Percentiles rank a stretch among this genome's conserved stretches.
phyloP scores from a whole-genome alignment of 2,113 vertebrate species.

The Brachypteracias leptosomus region DNA sequence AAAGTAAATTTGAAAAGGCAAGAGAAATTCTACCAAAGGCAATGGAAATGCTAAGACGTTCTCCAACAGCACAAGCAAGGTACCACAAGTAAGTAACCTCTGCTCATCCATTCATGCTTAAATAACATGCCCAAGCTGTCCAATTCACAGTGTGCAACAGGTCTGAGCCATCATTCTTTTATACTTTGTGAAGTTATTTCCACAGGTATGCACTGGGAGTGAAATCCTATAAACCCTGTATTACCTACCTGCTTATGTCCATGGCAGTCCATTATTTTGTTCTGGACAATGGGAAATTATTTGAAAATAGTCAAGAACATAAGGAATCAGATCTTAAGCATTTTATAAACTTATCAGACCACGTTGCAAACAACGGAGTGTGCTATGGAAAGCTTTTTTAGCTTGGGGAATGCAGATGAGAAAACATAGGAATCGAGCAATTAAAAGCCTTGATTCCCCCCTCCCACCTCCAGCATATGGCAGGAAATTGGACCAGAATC shows the following conservation, averaged over 20 bases:
- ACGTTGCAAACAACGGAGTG: not conserved
- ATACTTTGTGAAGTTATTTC: not conserved
- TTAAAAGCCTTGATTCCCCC: conserved; percentile 60
- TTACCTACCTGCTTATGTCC: not conserved
- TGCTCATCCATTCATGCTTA: not conserved
- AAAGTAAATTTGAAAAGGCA: not conserved
- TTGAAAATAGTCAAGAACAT: not conserved
- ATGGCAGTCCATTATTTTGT: not conserved
- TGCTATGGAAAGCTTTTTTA: conserved; percentile 36
- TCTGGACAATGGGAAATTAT: not conserved
- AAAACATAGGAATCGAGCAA: conserved; percentile 45
- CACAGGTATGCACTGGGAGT: not conserved
- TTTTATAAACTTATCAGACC: conserved; percentile 1
- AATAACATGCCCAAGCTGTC: not conserved
- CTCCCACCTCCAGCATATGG: conserved; percentile 70
- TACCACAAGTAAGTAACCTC: not conserved
- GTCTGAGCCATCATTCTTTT: not conserved
- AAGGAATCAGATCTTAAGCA: not conserved
- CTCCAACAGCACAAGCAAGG: not conserved
- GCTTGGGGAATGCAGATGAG: conserved; percentile 58
- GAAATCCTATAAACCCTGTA: not conserved
- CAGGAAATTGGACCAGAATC: conserved; percentile 71
- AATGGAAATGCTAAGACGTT: not conserved
- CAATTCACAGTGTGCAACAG: not conserved
- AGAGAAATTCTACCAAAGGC: not conserved